Evolutionary conservation across 2,113 vertebrate genomes (phyloP).

Genomic region (Mola mola): DNA sequence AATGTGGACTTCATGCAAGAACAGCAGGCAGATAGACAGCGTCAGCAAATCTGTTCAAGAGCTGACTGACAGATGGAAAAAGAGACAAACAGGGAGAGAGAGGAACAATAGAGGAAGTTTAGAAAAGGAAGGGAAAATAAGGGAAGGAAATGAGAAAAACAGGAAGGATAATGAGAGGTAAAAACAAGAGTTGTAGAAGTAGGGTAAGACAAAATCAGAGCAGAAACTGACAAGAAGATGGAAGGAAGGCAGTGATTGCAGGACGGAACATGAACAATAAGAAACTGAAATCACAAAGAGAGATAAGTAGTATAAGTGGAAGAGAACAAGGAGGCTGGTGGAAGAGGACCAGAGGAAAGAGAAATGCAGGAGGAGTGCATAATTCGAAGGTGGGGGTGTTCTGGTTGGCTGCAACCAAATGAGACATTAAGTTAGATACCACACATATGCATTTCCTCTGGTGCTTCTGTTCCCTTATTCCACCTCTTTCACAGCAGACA

Average conservation of each 20-base stretch:
- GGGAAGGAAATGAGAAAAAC: background rate
- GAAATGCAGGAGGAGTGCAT: background rate
- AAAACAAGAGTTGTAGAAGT: background rate
- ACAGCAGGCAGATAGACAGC: constrained; percentile 37
- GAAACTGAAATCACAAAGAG: background rate
- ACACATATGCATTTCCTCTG: constrained; percentile 56
- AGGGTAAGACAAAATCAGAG: background rate
- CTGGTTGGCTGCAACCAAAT: no score
- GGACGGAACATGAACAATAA: no score
- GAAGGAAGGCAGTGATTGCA: background rate
- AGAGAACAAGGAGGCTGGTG: background rate
- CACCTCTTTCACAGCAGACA: constrained; percentile 1
- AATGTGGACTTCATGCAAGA: constrained; percentile 28
- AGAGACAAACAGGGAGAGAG: constrained; percentile 1
- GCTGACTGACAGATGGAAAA: constrained; percentile 44
- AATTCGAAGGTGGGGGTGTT: no score
- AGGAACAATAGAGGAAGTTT: background rate
- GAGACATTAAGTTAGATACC: no score
- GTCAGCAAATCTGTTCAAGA: constrained; percentile 39
- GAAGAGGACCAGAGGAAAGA: background rate
- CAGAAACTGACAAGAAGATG: background rate
- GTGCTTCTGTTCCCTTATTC: background rate
- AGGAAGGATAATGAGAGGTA: background rate
- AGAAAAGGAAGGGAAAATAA: background rate
- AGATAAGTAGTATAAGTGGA: background rate